Evolutionary conservation across 2,797 vertebrate genomes (phyloP), one percentile per base, ranked within the genome.

Genomic region (Pristis pectinata): DNA sequence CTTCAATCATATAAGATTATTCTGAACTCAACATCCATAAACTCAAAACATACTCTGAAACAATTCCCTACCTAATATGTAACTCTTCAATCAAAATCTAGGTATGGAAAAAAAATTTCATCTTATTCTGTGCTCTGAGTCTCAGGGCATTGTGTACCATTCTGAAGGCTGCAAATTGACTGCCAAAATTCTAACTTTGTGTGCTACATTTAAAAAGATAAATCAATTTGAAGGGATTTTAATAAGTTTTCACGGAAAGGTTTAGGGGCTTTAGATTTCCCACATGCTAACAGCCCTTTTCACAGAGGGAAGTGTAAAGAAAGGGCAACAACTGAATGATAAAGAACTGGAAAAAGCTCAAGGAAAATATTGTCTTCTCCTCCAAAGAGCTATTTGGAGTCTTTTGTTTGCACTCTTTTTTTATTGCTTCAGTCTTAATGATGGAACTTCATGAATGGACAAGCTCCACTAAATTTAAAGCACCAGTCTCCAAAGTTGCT

Each of bases 291-390:
- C 97, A 97, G 96, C 96, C 95, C 96, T 96, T 97, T 97, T 97
- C 96, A 96, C 96, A 96, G 95, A 96, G 96, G 96, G 97, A 96
- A 97, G 97, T 97, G 97, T 97, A 97, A 97, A 97, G 95, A 98
- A 97, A 97, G 97, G 97, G 96, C 97, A 97, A 97, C 97, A 98
- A 98, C 98, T 97, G 97, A 96, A 96, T 96, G 97, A 98, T 98
- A 98, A 98, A 97, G 97, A 96, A 96, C 96, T 96, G 95, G 96
- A 98, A 97, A 97, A 97, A 97, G 97, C 96, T 96, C 96, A 96
- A 96, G 97, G 96, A 97, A 98, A 97, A 97, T 0, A 85, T 96
- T 96, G 95, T 96, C 96, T 96, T 95, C 96, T 95, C 96, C 95
- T 94, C 79, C 94, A 95, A 85, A 96, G 96, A 96, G 96, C 96